Base-by-base conservation (phyloP, 1,140 invertebrate genomes). In the Ctenoplectra terminalis region DNA sequence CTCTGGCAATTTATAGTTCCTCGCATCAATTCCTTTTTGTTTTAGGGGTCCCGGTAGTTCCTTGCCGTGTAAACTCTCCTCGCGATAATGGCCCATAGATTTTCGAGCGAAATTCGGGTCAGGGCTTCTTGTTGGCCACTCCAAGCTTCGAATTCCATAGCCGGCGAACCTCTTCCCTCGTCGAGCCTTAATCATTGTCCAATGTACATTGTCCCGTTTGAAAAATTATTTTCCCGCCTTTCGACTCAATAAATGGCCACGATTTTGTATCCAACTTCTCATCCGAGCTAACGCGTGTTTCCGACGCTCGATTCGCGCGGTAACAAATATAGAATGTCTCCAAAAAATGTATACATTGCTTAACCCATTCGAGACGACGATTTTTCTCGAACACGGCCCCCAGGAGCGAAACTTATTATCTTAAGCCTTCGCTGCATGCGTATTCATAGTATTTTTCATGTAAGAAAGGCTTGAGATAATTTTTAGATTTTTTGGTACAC, bases 41-140 rank as follows among this genome's bases (percentile, higher is more conserved):
- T 31, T 72, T 43, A 70, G 26, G 26, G 54, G 26, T 72, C 46
- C 70, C 40, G 52, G 37, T 58, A 72, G 70, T 72, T 72, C 54
- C 70, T 31, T 29, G 37, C 70, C 52, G 70, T 72, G 54, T 58
- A 72, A 72, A 72, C 70, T 58, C 70, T 23, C 34, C 52, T 26
- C 54, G 70, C 70, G 70, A 72, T 72, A 72, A 72, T 72, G 70
- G 70, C 20, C 70, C 54, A 72, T 72, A 72, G 70, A 72, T 72
- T 72, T 58, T 72, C 70, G 9, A 58, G 52, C 70, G 37, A 72
- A 72, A 72, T 72, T 72, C 70, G 70, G 54, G 70, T 72, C 70
- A 72, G 50, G 37, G 54, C 70, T 72, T 72, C 70, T 72, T 72
- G 70, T 72, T 72, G 70, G 52, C 70, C 52, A 52, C 48, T 70